Evolutionary conservation across 2,888 invertebrate species (phyloP), one percentile per base, ranked within the genome.

Genomic region (Macropis europaea): DNA sequence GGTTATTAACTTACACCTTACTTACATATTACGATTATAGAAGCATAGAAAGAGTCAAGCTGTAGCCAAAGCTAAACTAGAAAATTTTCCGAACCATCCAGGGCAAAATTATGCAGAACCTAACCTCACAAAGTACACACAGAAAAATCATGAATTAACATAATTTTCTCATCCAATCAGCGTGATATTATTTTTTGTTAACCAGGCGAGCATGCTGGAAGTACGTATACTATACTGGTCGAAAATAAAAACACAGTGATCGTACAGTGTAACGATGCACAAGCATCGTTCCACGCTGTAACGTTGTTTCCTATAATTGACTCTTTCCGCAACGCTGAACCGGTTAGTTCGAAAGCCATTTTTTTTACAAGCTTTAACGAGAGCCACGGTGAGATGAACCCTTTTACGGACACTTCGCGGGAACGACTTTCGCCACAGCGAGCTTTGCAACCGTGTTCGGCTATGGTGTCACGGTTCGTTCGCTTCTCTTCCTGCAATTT

Each of bases 261-360:
- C 11, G 30, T n/a, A 28, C 17, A 17, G 26, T 4, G 32, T n/a
- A 19, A 15, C 15, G 17, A n/a, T 7, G 19, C 30, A 22, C 6
- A n/a, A n/a, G 19, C 28, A 38, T 26, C 24, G 11, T 24, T 17
- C 15, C 9, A 4, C 17, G 30, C 36, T 36, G 13, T 42, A 66
- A 36, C 36, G 36, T 43, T 38, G 53, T 30, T 53, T 32, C 62
- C 30, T 45, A 19, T 28, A 45, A 62, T 62, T 62, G 67, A 52
- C 53, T 48, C 54, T 53, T 54, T 61, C 60, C 66, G 38, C 43
- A 28, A 47, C 34, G 36, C 2, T 17, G 24, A 24, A 11, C 34
- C 63, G 19, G 40, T 48, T 13, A 40, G 24, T 38, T 32, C 47
- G 19, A 34, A 43, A 36, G 32, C 34, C 7, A 11, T 32, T 19